These are phyloP conservation scores for Pocota personata DNA, from an alignment of 2,888 invertebrate species.

Conservation along the genomic window DNA sequence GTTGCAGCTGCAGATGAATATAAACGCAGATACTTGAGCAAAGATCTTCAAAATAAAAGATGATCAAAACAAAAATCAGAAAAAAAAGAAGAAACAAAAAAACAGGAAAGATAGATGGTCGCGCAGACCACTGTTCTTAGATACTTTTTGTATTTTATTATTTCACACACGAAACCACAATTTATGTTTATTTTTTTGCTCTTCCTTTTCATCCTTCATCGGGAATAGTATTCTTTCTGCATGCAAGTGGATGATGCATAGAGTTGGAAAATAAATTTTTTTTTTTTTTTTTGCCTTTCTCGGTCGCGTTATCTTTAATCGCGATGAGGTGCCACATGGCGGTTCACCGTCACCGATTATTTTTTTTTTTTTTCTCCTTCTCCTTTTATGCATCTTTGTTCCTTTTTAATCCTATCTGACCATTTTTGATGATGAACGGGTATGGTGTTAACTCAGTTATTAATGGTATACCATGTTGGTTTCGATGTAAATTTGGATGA, in stretches of 20 bases:
- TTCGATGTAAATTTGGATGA: slow-evolving; percentile 23
- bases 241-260: slow-evolving; percentile 36
- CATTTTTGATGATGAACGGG: slow-evolving; percentile 24
- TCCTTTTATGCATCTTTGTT: neutral
- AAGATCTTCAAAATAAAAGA: slow-evolving; percentile 48
- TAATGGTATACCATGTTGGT: slow-evolving; percentile 15
- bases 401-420: neutral
- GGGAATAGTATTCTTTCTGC: too few relatives aligned
- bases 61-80: slow-evolving; percentile 61
- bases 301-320: slow-evolving; percentile 70
- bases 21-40: slow-evolving; percentile 4
- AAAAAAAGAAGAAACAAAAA: slow-evolving; percentile 9
- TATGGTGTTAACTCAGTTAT: slow-evolving; percentile 43
- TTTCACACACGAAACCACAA: slow-evolving; percentile 71
- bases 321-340: slow-evolving; percentile 73
- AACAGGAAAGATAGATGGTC: slow-evolving; percentile 47
- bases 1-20: slow-evolving; percentile 67
- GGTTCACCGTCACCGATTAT: slow-evolving; percentile 70
- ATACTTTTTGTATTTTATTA: slow-evolving; percentile 44
- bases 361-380: slow-evolving; percentile 7
- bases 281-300: neutral
- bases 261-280: slow-evolving; percentile 37
- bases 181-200: slow-evolving; percentile 23
- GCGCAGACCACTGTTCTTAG: slow-evolving; percentile 26
- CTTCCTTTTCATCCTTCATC: slow-evolving; percentile 10